Evolutionary conservation across 2,113 vertebrate species (phyloP), one percentile per base, ranked within the genome.

Genomic region (Myxocyprinus asiaticus): DNA sequence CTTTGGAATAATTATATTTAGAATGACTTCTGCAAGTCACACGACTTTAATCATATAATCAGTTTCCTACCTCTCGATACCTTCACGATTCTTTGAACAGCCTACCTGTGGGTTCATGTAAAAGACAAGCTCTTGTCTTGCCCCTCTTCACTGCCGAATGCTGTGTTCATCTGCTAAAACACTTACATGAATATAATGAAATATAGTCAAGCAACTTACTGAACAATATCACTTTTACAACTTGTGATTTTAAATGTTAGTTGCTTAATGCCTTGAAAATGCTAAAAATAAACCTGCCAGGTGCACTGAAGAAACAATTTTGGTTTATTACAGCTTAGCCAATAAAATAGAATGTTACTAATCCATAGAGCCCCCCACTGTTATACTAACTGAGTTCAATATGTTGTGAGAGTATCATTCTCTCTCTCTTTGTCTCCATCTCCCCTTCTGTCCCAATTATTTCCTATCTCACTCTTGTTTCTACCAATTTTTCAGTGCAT

Each of bases 351-450:
- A 71, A 58, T 6, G 14, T 33, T 58, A 15, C 67, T 56, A 55
- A 78, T 66, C 51, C 76, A 78, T 8, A 43, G 33, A 59, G 43
- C n/a, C 45, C 44, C 76, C 76, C 45, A 64, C 77, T 70, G 77
- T 63, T 59, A 15, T 56, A 70, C 58, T 79, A 71, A 78, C 70
- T 79, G 67, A 79, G 67, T 69, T 58, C 67, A 79, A 63, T 71
- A 17, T 2, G 56, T 3, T 5, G 76, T 53, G 11, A 43, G 9
- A 56, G 22, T 56, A 5, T 56, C 68, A 33, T 14, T 56, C 69
- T 11, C 2, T 14, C 48, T 14, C 10, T 7, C 50, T 42, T 17
- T 69, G 22, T 44, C 68, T 56, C 50, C 53, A 48, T 4, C 7
- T 53, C 22, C 53, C 6, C 47, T 51, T 68, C 67, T 69, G 48